Evolutionary conservation across 1,140 invertebrate genomes (phyloP).

Genomic region (Trichonephila clavata): DNA sequence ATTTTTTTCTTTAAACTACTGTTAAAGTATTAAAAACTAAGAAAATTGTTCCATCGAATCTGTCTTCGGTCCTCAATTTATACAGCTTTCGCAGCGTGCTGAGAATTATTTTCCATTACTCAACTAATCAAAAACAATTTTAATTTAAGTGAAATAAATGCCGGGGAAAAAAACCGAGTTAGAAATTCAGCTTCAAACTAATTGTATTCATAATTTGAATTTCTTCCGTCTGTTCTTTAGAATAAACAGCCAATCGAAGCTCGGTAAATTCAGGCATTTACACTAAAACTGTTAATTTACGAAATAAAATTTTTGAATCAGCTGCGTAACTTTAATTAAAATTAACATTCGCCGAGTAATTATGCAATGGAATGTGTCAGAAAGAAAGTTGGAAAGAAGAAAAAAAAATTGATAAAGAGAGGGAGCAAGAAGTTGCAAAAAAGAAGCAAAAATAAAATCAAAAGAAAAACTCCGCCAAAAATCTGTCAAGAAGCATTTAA

Average conservation of each 20-base stretch:
- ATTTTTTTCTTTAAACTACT: too few relatives aligned
- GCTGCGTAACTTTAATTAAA: slow-evolving; percentile 49
- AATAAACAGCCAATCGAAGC: slow-evolving; percentile 43
- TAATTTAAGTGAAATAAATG: background rate
- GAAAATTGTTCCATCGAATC: too few relatives aligned
- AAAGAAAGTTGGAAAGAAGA: background rate
- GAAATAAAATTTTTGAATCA: slow-evolving; percentile 44
- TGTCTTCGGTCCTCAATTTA: too few relatives aligned
- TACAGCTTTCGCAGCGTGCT: background rate
- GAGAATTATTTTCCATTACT: background rate
- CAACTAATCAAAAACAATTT: slow-evolving; percentile 10
- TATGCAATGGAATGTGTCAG: slow-evolving; percentile 47
- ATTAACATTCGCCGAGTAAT: slow-evolving; percentile 43
- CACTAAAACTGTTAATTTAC: slow-evolving; percentile 52
- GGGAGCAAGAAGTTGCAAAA: slow-evolving; percentile 6
- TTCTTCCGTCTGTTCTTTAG: slow-evolving; percentile 27
- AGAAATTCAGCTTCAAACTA: background rate
- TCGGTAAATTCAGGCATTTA: slow-evolving; percentile 9
- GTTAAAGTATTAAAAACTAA: too few relatives aligned
- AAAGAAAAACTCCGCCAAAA: slow-evolving; percentile 42
- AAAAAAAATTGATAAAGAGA: slow-evolving; percentile 15
- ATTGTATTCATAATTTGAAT: slow-evolving; percentile 33
- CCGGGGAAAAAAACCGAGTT: background rate
- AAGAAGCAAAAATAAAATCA: slow-evolving; percentile 20
- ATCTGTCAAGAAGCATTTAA: slow-evolving; percentile 55